A percentile compares a stretch with the other conserved stretches of the same genome.
Conservation (phyloP, 2,113 vertebrate genomes). For the Pelvicachromis taeniatus region DNA sequence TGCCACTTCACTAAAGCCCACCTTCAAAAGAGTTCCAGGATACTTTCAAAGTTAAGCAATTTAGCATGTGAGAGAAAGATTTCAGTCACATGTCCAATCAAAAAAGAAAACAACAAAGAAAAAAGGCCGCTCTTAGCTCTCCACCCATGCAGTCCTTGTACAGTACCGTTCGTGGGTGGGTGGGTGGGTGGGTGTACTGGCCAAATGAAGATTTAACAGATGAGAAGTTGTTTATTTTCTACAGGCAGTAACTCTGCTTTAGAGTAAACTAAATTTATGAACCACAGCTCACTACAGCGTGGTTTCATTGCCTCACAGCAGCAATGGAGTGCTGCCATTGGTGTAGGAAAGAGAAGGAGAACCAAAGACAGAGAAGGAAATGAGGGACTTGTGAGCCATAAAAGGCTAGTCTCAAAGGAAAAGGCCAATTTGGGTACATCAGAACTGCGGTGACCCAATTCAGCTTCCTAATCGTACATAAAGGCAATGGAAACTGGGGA, state of each 20-base stretch:
- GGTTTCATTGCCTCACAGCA: constrained; percentile 15
- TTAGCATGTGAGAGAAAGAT: not conserved
- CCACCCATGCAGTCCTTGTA: not conserved
- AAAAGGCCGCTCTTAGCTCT: not conserved
- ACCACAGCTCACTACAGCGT: constrained; percentile 12
- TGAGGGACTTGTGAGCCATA: constrained; percentile 58
- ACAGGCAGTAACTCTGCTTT: not conserved
- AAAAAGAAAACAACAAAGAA: not conserved
- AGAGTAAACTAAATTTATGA: constrained; percentile 31
- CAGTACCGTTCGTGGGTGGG: not conserved
- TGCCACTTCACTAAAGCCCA: not conserved
- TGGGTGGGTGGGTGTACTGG: not conserved
- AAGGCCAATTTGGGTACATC: constrained; percentile 59
- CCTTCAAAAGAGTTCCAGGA: not conserved
- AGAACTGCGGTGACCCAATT: constrained; percentile 63
- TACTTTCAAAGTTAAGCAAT: not conserved
- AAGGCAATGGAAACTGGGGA: constrained; percentile 54
- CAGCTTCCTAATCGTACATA: constrained; percentile 57
- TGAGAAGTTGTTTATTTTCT: not conserved
- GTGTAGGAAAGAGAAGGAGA: constrained; percentile 21
- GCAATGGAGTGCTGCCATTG: constrained; percentile 1
- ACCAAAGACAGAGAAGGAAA: constrained; percentile 50
- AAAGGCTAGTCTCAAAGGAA: constrained; percentile 66
- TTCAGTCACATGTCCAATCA: not conserved
- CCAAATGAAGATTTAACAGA: constrained; percentile 17